Evolutionary conservation across 2,797 vertebrate species (phyloP), one percentile per base, ranked within the genome.

Genomic region (Micropoecilia bifurca): DNA sequence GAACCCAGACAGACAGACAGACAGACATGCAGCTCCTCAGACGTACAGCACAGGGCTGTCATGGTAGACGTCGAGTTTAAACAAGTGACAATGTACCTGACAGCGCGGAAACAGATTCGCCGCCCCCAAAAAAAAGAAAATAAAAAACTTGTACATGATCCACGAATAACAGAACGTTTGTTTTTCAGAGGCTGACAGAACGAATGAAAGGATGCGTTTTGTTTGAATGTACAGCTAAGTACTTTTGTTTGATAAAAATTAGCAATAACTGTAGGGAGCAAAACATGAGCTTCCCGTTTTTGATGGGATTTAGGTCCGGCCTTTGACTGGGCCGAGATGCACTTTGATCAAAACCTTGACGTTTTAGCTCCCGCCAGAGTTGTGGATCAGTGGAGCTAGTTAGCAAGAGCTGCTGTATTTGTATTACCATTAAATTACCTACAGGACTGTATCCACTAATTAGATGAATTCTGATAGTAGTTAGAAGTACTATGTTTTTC

Each of bases 21-120:
- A 80, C 50, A 76, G 39, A 79, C 36, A 57, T 12, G 73, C 48
- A 76, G 71, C 59, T 45, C 75, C 73, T 84, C 74, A 74, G 57
- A 80, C 53, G 48, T 30, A 78, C 28, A 77, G 78, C 6, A n/a
- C 63, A 68, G 8, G 36, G 25, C 66, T 73, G 78, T 76, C 80
- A 82, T 41, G 48, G 71, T 20, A 74, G 45, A 82, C n/a, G 53
- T 72, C 30, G 47, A 79, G 77, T 83, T 84, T 68, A 86, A 80
- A 78, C 36, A 68, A 68, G 48, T 76, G 79, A 75, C 71, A 85
- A 69, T 9, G 16, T 75, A 80, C 45, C 74, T 85, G 86, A 82
- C 79, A 84, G 66, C 68, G 83, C 43, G 74, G 74, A 78, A 59
- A 66, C 22, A 73, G 28, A 77, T 80, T 66, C 68, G 4, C 45